Percentiles rank a stretch among this genome's conserved stretches.
These are phyloP conservation scores for Lethocerus indicus DNA, from an alignment of 1,140 invertebrate species.

Conservation along the genomic window DNA sequence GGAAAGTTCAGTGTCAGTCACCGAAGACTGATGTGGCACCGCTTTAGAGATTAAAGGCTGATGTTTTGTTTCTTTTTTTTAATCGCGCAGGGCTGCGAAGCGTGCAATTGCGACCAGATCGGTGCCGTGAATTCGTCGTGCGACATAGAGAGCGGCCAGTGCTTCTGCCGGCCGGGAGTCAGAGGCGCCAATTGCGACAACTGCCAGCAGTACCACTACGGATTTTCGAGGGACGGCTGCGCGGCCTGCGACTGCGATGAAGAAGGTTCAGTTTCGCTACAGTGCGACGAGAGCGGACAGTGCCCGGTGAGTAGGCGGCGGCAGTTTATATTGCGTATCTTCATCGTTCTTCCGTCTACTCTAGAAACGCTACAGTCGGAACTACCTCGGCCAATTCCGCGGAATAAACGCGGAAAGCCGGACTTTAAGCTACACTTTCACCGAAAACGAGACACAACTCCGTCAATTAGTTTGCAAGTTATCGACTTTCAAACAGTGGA, in stretches of 20 bases:
- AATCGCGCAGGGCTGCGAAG: constrained; percentile 47
- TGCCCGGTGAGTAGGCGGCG: constrained; percentile 59
- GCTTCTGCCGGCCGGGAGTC: constrained; percentile 68
- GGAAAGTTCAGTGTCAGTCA: too few species aligned
- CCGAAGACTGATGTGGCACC: too few species aligned
- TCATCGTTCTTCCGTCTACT: too few species aligned
- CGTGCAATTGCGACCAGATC: constrained; percentile 71
- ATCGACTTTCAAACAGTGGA: too few species aligned
- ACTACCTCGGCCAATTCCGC: too few species aligned
- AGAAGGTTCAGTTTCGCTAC: constrained; percentile 66
- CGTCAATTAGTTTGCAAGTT: too few species aligned
- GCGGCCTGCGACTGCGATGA: constrained; percentile 81
- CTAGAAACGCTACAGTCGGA: too few species aligned
- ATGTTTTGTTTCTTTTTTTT: not conserved
- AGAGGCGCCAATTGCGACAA: constrained; percentile 69
- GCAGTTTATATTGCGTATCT: too few species aligned
- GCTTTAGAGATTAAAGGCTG: too few species aligned
- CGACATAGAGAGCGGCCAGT: constrained; percentile 63
- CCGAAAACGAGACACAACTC: too few species aligned
- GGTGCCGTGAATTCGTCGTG: constrained; percentile 75
- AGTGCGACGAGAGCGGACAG: constrained; percentile 68
- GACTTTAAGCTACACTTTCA: too few species aligned
- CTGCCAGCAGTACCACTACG: constrained; percentile 72
- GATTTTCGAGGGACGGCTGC: constrained; percentile 73
- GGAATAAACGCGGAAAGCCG: too few species aligned